phyloP scores from a whole-genome alignment of 1,140 invertebrate species.

The Calephelis virginiensis region DNA sequence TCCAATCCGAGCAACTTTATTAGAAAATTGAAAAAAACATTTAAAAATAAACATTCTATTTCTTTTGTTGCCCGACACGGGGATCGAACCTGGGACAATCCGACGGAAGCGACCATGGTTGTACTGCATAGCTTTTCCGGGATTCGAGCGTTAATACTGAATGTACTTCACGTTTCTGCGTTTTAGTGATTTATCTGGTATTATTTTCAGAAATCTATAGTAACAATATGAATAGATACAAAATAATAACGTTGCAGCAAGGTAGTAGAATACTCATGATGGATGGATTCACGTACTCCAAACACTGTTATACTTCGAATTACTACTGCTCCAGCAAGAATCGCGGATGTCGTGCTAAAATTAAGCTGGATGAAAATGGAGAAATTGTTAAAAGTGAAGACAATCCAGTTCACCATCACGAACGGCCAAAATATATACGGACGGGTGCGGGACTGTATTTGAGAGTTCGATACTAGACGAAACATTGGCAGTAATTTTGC shows the following conservation, averaged over 20 bases:
- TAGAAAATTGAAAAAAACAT: too few relatives aligned
- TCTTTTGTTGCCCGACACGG: too few relatives aligned
- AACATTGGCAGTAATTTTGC: too few relatives aligned
- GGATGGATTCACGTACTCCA: conserved; percentile 40
- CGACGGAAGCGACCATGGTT: too few relatives aligned
- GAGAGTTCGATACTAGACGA: background rate
- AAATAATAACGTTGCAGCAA: conserved; percentile 12
- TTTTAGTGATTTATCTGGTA: background rate
- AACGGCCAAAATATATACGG: conserved; percentile 29
- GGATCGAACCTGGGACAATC: too few relatives aligned
- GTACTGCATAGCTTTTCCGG: too few relatives aligned
- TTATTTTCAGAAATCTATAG: conserved; percentile 15
- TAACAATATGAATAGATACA: background rate
- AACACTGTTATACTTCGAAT: conserved; percentile 23
- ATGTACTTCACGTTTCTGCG: too few relatives aligned
- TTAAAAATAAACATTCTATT: too few relatives aligned
- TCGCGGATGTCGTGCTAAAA: conserved; percentile 30
- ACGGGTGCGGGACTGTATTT: conserved; percentile 26
- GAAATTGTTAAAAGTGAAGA: conserved; percentile 18
- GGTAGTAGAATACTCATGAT: conserved; percentile 37
- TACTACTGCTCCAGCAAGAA: conserved; percentile 43
- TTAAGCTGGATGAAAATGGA: conserved; percentile 27
- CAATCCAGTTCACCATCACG: conserved; percentile 18
- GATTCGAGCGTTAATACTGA: too few relatives aligned
- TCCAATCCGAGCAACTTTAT: too few relatives aligned